Percentiles rank a stretch among this genome's conserved stretches.
phyloP scores from a whole-genome alignment of 2,888 invertebrate genomes.

The Heliconius hortense region DNA sequence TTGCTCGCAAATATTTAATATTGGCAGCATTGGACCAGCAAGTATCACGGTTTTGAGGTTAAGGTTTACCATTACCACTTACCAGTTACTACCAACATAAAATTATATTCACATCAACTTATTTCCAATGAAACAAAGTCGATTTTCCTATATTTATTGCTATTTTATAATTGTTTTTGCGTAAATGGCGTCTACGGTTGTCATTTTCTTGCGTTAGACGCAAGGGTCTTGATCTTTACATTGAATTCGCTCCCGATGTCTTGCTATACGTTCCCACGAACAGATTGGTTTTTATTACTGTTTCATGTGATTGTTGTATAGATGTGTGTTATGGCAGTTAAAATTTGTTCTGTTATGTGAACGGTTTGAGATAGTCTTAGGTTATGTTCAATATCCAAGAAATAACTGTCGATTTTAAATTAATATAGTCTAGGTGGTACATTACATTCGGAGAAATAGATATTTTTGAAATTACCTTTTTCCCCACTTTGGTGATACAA shows the following conservation, averaged over 20 bases:
- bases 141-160: conserved; percentile 48
- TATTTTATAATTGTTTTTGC: conserved; percentile 49
- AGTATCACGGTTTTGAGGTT: conserved; percentile 79
- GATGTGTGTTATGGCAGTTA: not conserved
- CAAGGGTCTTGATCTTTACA: conserved; percentile 78
- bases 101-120: conserved; percentile 42
- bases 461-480: no score
- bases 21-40: conserved; percentile 20
- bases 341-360: conserved; percentile 4
- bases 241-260: conserved; percentile 63
- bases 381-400: not conserved
- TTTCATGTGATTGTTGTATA: conserved; percentile 38
- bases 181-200: conserved; percentile 63
- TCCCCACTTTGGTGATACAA: not conserved
- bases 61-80: conserved; percentile 76
- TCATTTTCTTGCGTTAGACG: conserved; percentile 64
- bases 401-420: no score
- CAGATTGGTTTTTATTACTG: conserved; percentile 52
- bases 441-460: no score
- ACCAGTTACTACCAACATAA: conserved; percentile 37
- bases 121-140: conserved; percentile 50
- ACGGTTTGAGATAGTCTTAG: not conserved
- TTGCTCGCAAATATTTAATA: not conserved
- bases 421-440: no score
- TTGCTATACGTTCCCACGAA: conserved; percentile 55